Conservation (phyloP, 35 echinoderm and acorn worm species). For the Apostichopus parvimensis region DNA sequence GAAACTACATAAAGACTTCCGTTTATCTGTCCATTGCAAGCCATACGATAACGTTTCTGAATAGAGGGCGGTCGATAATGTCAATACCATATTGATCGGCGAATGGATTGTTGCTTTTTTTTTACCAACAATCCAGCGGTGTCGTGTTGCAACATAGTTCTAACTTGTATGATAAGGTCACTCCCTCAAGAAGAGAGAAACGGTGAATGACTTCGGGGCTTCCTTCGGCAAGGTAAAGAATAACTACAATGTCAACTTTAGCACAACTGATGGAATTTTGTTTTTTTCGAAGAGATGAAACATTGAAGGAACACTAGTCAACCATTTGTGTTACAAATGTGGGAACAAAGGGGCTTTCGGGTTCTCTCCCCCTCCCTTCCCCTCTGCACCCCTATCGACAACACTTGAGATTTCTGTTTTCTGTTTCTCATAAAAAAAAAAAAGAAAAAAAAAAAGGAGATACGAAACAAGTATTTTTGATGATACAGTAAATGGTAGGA, state of each 20-base stretch:
- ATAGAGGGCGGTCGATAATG: slow-evolving; percentile 2
- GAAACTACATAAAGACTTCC: background rate
- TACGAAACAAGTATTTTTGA: too few relatives aligned
- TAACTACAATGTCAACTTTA: background rate
- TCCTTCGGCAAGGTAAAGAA: background rate
- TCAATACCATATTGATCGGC: background rate
- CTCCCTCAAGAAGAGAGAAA: background rate
- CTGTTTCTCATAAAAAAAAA: too few relatives aligned
- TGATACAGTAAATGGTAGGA: too few relatives aligned
- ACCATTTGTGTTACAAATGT: too few relatives aligned
- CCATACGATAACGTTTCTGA: background rate
- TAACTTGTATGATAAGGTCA: background rate
- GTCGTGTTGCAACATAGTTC: background rate
- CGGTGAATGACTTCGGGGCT: background rate
- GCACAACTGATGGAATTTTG: background rate
- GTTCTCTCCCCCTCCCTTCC: too few relatives aligned
- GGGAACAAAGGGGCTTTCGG: too few relatives aligned
- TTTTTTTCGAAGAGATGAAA: background rate
- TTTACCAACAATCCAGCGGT: background rate
- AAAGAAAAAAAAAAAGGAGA: too few relatives aligned
- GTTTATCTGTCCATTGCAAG: background rate
- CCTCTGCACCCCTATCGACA: too few relatives aligned
- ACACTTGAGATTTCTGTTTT: too few relatives aligned
- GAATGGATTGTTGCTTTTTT: background rate
- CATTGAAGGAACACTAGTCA: too few relatives aligned